These are phyloP conservation scores for human DNA, from an alignment of 2,113 vertebrate genomes.

Conservation along the genomic window DNA sequence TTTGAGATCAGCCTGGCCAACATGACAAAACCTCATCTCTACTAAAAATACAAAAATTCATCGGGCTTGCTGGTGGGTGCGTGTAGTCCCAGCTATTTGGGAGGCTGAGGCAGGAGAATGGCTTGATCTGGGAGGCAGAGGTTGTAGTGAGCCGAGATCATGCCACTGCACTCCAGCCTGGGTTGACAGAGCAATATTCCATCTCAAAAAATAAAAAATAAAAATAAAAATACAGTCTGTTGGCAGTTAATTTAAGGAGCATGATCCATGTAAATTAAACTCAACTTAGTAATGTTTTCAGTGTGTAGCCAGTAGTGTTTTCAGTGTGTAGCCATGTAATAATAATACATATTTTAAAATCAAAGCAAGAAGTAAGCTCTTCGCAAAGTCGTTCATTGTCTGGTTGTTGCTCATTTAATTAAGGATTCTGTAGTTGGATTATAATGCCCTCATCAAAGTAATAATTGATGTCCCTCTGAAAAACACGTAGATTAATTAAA, in stretches of 20 bases:
- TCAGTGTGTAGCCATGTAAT: neutral
- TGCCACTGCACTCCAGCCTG: no score
- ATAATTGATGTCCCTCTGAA: neutral
- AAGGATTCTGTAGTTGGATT: neutral
- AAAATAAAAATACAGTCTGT: neutral
- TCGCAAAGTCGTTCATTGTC: neutral
- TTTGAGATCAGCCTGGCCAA: no score
- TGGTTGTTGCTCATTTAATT: neutral
- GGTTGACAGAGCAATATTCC: no score
- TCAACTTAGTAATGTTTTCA: neutral
- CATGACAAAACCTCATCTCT: no score
- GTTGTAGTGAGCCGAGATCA: no score
- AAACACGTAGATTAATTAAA: neutral
- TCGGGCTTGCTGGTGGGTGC: no score
- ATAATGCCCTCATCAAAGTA: neutral
- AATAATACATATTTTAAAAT: constrained; percentile 10
- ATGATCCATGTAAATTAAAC: neutral
- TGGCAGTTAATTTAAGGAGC: neutral
- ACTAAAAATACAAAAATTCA: no score
- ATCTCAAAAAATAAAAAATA: no score
- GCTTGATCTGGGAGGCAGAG: no score
- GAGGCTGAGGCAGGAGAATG: no score
- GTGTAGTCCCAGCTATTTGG: no score
- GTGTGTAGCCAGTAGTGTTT: neutral
- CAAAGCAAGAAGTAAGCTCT: neutral